phyloP scores from a whole-genome alignment of 2,888 invertebrate species.

The Caenorhabditis macrosperma region DNA sequence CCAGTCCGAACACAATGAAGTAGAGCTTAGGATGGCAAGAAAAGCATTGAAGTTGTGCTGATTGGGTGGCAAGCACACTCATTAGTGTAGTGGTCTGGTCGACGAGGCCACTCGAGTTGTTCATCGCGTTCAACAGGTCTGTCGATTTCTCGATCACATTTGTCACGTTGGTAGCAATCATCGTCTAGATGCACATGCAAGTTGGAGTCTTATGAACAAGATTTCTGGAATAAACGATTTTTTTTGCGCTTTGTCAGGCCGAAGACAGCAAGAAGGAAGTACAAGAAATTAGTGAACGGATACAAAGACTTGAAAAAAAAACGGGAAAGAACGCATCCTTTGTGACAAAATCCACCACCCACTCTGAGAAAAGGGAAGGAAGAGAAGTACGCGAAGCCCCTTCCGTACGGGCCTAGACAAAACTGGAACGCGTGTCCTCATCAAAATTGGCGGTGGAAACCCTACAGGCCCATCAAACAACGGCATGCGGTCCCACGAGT shows the following conservation, averaged over 20 bases:
- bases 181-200: slow-evolving; percentile 13
- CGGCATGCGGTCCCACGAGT: no score
- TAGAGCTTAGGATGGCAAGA: slow-evolving; percentile 56
- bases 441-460: background rate
- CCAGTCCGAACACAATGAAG: slow-evolving; percentile 55
- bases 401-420: background rate
- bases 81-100: slow-evolving; percentile 35
- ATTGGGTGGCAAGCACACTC: slow-evolving; percentile 21
- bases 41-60: slow-evolving; percentile 49
- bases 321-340: background rate
- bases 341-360: background rate
- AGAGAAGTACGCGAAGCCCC: background rate
- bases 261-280: slow-evolving; percentile 4
- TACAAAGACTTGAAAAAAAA: slow-evolving; percentile 14
- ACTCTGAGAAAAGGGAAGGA: background rate
- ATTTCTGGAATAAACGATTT: background rate
- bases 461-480: background rate
- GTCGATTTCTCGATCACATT: slow-evolving; percentile 19
- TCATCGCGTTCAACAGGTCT: slow-evolving; percentile 8
- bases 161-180: slow-evolving; percentile 27
- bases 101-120: background rate
- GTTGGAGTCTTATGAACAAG: background rate
- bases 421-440: background rate
- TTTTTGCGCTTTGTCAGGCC: no score
- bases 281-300: slow-evolving; percentile 10